Conservation (phyloP, 1,140 invertebrate genomes). For the Drosophila novamexicana region DNA sequence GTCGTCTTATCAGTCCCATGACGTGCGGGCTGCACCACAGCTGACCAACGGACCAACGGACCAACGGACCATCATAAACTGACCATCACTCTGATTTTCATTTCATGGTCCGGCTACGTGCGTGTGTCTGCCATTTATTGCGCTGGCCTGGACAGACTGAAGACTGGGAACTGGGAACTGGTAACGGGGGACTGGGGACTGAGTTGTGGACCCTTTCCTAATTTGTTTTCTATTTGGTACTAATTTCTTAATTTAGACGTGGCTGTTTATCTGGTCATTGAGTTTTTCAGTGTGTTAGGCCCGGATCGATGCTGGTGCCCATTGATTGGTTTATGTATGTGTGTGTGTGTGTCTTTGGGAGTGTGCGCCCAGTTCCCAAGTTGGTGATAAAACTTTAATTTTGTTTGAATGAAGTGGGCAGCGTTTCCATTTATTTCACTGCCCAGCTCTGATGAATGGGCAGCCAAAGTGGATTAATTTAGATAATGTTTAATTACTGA, state of each 20-base stretch:
- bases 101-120: constrained; percentile 40
- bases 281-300: constrained; percentile 50
- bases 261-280: constrained; percentile 42
- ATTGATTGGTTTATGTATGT: constrained; percentile 48
- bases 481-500: constrained; percentile 60
- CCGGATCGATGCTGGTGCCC: constrained; percentile 56
- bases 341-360: constrained; percentile 7
- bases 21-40: constrained; percentile 50
- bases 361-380: constrained; percentile 42
- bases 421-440: constrained; percentile 31
- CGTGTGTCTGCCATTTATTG: constrained; percentile 44
- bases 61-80: constrained; percentile 71
- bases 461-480: constrained; percentile 54
- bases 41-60: background rate
- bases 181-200: constrained; percentile 1
- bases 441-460: constrained; percentile 8
- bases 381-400: constrained; percentile 77
- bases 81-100: constrained; percentile 74
- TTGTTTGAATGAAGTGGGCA: constrained; percentile 58
- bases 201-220: constrained; percentile 65
- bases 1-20: constrained; percentile 39
- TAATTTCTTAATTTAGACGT: constrained; percentile 76
- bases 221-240: constrained; percentile 81
- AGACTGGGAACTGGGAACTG: background rate
- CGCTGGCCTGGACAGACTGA: constrained; percentile 29